These are phyloP conservation scores for Acrobeloides nanus DNA, from an alignment of 2,888 invertebrate genomes.

Conservation along the genomic window DNA sequence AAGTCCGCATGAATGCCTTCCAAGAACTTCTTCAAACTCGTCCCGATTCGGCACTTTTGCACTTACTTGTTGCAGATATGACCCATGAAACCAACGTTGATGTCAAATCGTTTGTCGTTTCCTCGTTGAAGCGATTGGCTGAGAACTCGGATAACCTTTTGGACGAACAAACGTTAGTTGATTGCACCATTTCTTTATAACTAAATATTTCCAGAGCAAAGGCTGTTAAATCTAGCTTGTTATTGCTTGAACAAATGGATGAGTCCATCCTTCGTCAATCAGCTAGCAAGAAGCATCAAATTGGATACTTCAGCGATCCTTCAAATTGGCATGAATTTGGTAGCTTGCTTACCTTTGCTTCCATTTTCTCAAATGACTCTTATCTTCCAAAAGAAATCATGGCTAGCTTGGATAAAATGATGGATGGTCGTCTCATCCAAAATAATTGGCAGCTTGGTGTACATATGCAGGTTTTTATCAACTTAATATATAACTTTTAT, in stretches of 20 bases:
- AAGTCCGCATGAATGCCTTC: slow-evolving; percentile 40
- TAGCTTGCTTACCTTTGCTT: slow-evolving; percentile 11
- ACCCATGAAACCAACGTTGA: slow-evolving; percentile 34
- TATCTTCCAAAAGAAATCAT: slow-evolving; percentile 15
- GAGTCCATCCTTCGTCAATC: too few species aligned
- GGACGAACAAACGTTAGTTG: slow-evolving; percentile 21
- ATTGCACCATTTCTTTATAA: neutral
- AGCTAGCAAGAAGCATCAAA: too few species aligned
- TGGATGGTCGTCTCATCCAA: slow-evolving; percentile 13
- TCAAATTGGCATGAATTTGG: too few species aligned
- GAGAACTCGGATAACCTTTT: slow-evolving; percentile 30
- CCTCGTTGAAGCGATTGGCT: slow-evolving; percentile 29
- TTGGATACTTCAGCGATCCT: too few species aligned
- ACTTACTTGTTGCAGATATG: slow-evolving; percentile 32
- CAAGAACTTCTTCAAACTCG: slow-evolving; percentile 30
- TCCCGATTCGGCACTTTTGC: slow-evolving; percentile 34
- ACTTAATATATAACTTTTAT: too few species aligned
- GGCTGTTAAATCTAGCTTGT: too few species aligned
- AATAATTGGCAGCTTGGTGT: slow-evolving; percentile 13
- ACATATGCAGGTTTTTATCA: too few species aligned
- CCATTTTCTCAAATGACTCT: slow-evolving; percentile 10
- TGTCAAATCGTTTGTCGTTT: slow-evolving; percentile 37
- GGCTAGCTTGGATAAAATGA: slow-evolving; percentile 12
- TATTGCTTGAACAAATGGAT: too few species aligned
- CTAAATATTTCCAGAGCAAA: too few species aligned